Percentiles rank a stretch among this genome's conserved stretches.
Evolutionary conservation across 2,888 invertebrate species (phyloP).

Genomic region (Pterostichus niger): DNA sequence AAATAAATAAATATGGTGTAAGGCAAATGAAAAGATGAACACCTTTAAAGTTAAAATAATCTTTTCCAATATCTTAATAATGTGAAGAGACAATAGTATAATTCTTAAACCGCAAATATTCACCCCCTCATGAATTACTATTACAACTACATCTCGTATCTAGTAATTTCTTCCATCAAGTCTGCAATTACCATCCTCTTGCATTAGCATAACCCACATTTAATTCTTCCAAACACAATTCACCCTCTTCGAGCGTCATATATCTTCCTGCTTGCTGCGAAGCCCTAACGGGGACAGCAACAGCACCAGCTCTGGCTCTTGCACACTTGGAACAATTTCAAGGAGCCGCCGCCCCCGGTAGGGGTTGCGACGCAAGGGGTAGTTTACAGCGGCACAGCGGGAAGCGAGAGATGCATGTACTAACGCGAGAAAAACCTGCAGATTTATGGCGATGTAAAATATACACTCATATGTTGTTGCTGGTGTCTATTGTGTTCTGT

Average conservation of each 20-base stretch:
- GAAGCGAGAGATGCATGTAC: conserved; percentile 19
- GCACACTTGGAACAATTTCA: background rate
- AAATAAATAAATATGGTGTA: too few relatives aligned
- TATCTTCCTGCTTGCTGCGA: conserved; percentile 10
- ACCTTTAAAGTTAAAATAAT: too few relatives aligned
- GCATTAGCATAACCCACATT: conserved; percentile 42
- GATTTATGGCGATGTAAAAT: conserved; percentile 61
- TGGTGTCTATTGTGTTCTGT: conserved; percentile 34
- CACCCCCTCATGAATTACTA: background rate
- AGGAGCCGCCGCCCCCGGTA: background rate
- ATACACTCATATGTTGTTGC: conserved; percentile 52
- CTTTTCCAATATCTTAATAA: background rate
- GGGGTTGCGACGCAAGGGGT: background rate
- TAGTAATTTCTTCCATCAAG: background rate
- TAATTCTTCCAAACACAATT: conserved; percentile 49
- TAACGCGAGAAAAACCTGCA: conserved; percentile 55
- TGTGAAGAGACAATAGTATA: background rate
- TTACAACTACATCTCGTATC: conserved; percentile 12
- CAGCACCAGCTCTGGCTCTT: background rate
- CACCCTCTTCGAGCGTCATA: conserved; percentile 8
- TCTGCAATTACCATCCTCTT: conserved; percentile 29
- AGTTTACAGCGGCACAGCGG: conserved; percentile 15
- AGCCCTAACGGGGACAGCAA: background rate
- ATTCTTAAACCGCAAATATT: background rate
- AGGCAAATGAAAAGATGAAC: too few relatives aligned